Evolutionary conservation across 1,140 invertebrate species (phyloP), one percentile per base, ranked within the genome.

Genomic region (Platyura marginata): DNA sequence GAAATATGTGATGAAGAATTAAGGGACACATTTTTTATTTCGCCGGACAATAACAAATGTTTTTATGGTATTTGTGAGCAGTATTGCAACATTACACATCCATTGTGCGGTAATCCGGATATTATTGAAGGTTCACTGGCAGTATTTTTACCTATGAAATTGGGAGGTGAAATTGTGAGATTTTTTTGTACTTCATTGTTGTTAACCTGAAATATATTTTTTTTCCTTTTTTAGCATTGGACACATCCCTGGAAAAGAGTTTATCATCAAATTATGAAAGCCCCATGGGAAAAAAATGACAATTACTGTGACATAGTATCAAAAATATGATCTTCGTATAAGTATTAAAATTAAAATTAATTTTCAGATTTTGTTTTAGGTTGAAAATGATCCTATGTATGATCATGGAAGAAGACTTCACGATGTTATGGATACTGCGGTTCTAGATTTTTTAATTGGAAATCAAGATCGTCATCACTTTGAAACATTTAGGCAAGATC

Each of bases 361-460:
- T 40, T 23, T 10, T 40, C 21, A n/a, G 18, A 13, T 11, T 6
- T n/a, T 4, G 16, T 25, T 25, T 5, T 29, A 40, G 39, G 23
- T 40, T 8, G 15, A 23, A n/a, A 29, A 11, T 15, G 3, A 15
- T 25, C 21, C 21, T 25, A 21, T 23, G 9, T 40, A 40, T 9
- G 29, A 29, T n/a, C 18, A 21, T n/a, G 39, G 39, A 29, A 11
- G 21, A 15, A 11, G 39, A 15, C 13, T 40, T 6, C 18, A 25
- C 3, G 39, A 40, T 40, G 1, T 40, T 6, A 23, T 40, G 3
- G 39, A 40, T 29, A 10, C 29, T 21, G 39, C 39, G n/a, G 18
- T 40, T n/a, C 16, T 40, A 2, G 39, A 40, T 40, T 40, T 40
- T 40, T 16, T 40, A n/a, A n/a, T 23, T 13, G 39, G 39, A 21